Evolutionary conservation across 2,888 invertebrate species (phyloP).

Genomic region (Daptonema setosum): DNA sequence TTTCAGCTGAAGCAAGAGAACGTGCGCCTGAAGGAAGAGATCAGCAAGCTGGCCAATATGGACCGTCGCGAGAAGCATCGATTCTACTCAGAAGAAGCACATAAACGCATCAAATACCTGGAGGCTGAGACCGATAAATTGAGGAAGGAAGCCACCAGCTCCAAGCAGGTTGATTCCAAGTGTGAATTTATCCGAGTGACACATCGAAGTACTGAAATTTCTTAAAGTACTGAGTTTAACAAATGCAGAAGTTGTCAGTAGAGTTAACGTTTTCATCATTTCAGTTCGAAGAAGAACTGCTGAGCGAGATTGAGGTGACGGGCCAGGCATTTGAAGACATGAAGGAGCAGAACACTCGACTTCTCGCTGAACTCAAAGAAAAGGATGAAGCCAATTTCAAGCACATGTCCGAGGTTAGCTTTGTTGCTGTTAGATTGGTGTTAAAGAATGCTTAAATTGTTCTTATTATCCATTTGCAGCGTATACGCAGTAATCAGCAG

Average conservation of each 20-base stretch:
- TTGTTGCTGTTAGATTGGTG: neutral
- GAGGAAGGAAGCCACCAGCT: constrained; percentile 50
- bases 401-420: constrained; percentile 81
- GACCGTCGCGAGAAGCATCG: constrained; percentile 4
- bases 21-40: neutral
- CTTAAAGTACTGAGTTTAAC: no score
- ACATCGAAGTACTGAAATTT: no score
- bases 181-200: neutral
- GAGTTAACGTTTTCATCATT: neutral
- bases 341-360: constrained; percentile 88
- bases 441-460: neutral
- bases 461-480: constrained; percentile 21
- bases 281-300: constrained; percentile 75
- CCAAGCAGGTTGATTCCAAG: constrained; percentile 52
- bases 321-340: constrained; percentile 88
- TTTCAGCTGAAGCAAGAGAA: no score
- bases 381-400: constrained; percentile 97
- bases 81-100: constrained; percentile 61
- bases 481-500: constrained; percentile 80
- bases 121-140: constrained; percentile 78
- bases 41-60: neutral
- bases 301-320: constrained; percentile 97
- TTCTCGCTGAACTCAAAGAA: constrained; percentile 79
- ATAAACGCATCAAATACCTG: constrained; percentile 66
- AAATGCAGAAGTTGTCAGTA: no score